Conservation (phyloP, 2,113 vertebrate genomes). For the Tachysurus fulvidraco region DNA sequence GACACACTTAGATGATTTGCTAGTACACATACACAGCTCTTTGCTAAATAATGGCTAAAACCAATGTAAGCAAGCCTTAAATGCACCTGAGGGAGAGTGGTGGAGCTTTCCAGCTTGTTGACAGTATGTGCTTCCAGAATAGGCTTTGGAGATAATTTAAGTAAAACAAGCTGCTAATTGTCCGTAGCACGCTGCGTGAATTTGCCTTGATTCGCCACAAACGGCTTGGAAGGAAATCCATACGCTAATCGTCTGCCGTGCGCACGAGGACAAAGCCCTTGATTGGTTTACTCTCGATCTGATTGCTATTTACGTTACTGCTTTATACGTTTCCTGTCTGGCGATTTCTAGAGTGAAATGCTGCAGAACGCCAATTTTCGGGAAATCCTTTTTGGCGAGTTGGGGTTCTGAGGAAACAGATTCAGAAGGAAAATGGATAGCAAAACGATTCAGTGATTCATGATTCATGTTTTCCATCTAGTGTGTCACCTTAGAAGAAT, state of each 20-base stretch:
- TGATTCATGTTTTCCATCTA: background rate
- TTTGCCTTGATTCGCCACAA: conserved; percentile 63
- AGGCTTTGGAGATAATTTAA: conserved; percentile 58
- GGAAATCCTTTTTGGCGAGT: conserved; percentile 12
- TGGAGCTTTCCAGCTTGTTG: conserved; percentile 41
- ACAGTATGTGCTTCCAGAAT: conserved; percentile 46
- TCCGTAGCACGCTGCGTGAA: conserved; percentile 56
- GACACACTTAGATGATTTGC: conserved; percentile 36
- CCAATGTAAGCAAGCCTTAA: conserved; percentile 45
- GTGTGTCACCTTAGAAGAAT: background rate
- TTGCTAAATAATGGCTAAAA: conserved; percentile 40
- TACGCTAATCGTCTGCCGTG: conserved; percentile 70
- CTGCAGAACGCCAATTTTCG: conserved; percentile 21
- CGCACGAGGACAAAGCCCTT: conserved; percentile 65
- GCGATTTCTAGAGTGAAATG: conserved; percentile 50
- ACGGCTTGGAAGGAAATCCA: conserved; percentile 69
- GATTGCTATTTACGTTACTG: conserved; percentile 74
- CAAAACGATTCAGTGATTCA: conserved; percentile 5
- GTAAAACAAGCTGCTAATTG: conserved; percentile 67
- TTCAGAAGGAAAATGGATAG: background rate
- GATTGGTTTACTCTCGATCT: conserved; percentile 71
- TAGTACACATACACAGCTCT: conserved; percentile 5
- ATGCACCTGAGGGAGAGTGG: conserved; percentile 42
- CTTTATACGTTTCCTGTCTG: conserved; percentile 66
- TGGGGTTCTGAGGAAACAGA: conserved; percentile 5